phyloP scores from a whole-genome alignment of 2,888 invertebrate genomes.

The Mesoligia furuncula region DNA sequence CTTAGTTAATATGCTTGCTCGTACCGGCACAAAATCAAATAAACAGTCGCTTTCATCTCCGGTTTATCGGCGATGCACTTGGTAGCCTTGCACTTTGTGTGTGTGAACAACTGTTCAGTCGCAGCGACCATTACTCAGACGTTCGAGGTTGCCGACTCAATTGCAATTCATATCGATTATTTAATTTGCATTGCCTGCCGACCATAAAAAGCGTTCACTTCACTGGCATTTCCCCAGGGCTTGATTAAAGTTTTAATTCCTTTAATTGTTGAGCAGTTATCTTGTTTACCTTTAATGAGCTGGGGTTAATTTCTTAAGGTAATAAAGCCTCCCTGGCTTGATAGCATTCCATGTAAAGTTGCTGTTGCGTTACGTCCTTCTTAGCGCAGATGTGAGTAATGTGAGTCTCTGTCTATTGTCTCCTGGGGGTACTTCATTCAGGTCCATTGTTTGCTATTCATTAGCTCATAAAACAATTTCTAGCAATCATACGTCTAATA shows the following conservation, averaged over 20 bases:
- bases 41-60: conserved; percentile 88
- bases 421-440: conserved; percentile 51
- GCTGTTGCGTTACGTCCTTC: conserved; percentile 29
- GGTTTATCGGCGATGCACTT: conserved; percentile 87
- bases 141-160: conserved; percentile 79
- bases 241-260: conserved; percentile 61
- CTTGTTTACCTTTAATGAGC: conserved; percentile 58
- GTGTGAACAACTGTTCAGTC: conserved; percentile 79
- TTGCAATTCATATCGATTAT: conserved; percentile 75
- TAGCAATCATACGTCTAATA: conserved; percentile 82
- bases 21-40: conserved; percentile 86
- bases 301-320: conserved; percentile 50
- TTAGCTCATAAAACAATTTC: conserved; percentile 79
- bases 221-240: conserved; percentile 38
- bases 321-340: conserved; percentile 26
- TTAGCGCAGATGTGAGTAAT: conserved; percentile 31
- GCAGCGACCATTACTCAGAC: conserved; percentile 78
- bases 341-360: conserved; percentile 50
- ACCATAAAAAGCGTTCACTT: conserved; percentile 45
- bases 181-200: conserved; percentile 72
- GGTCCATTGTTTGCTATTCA: conserved; percentile 75
- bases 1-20: conserved; percentile 82
- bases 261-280: conserved; percentile 42
- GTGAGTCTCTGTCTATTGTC: conserved; percentile 44
- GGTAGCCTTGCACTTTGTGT: conserved; percentile 86